Evolutionary conservation across 2,113 vertebrate genomes (phyloP), one percentile per base, ranked within the genome.

Genomic region (Rhinoderma darwinii): DNA sequence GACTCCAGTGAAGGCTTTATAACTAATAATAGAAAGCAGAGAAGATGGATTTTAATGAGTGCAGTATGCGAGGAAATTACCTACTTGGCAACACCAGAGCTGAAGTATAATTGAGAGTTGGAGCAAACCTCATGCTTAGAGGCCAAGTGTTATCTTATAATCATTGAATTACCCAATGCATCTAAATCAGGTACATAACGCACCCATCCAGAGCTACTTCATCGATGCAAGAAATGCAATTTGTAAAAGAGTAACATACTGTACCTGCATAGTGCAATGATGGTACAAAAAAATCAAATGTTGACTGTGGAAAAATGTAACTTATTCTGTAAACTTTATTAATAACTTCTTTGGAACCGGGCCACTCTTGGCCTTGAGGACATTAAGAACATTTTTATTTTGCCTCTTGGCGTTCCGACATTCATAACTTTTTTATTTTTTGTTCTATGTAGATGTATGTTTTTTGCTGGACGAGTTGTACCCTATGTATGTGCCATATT

Each of bases 11-110:
- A 86, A 86, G 75, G 84, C 84, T 78, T 41, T 50, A 63, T 78
- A 72, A 68, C 84, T 79, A 86, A 68, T 66, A 86, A 86, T 86
- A 86, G 75, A 51, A 68, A 44, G 41, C 84, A 86, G 74, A 70
- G 74, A 68, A 78, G 84, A 86, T 86, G 56, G 75, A 86, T 86
- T 78, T 78, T 78, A 78, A 78, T 72, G 56, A 63, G 73, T 54
- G 41, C 56, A 86, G 56, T 79, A 68, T 79, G 84, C 22, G 41
- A 68, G 84, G 43, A 79, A 56, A 86, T 86, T 84, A 84, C 83
- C 37, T 63, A 84, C 75, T 47, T 61, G 47, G 51, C 72, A 84
- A 59, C 83, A 76, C 70, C 61, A 27, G 54, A 44, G 37, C 44
- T 39, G 35, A 20, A 25, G 54, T 74, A 32, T 74, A 63, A 61